A percentile compares a stretch with the other conserved stretches of the same genome.
phyloP scores from a whole-genome alignment of 2,113 vertebrate species.

The Malurus cyaneus region DNA sequence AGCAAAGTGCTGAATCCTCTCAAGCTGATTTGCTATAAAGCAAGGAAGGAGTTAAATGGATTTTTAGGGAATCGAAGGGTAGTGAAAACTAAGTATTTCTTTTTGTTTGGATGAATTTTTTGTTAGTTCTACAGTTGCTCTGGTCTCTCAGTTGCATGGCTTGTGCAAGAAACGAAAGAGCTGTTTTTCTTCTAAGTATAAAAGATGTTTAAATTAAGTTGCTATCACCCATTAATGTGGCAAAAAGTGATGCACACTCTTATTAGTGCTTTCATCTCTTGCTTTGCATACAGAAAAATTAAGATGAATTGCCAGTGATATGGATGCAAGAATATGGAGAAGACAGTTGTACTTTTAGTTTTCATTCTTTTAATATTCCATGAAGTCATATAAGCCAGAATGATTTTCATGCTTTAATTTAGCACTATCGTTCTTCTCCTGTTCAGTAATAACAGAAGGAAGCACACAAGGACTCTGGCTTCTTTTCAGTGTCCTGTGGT shows the following conservation, averaged over 20 bases:
- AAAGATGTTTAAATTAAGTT: not conserved
- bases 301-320: not conserved
- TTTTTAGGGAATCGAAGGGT: not conserved
- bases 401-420: not conserved
- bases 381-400: not conserved
- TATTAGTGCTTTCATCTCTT: not conserved
- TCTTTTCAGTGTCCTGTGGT: not conserved
- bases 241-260: not conserved
- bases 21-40: not conserved
- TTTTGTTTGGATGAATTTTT: not conserved
- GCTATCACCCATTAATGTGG: not conserved
- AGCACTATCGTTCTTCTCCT: not conserved
- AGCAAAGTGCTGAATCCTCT: not conserved
- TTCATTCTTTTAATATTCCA: not conserved
- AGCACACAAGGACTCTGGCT: not conserved
- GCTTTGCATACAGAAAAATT: not conserved
- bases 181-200: not conserved
- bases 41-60: not conserved
- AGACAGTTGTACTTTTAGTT: not conserved
- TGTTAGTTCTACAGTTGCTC: not conserved
- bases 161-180: not conserved
- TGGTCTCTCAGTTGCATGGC: not conserved
- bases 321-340: not conserved
- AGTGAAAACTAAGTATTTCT: not conserved
- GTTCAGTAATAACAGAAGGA: not conserved